Conservation (phyloP, 1,140 invertebrate genomes). For the Sesamia nonagrioides region DNA sequence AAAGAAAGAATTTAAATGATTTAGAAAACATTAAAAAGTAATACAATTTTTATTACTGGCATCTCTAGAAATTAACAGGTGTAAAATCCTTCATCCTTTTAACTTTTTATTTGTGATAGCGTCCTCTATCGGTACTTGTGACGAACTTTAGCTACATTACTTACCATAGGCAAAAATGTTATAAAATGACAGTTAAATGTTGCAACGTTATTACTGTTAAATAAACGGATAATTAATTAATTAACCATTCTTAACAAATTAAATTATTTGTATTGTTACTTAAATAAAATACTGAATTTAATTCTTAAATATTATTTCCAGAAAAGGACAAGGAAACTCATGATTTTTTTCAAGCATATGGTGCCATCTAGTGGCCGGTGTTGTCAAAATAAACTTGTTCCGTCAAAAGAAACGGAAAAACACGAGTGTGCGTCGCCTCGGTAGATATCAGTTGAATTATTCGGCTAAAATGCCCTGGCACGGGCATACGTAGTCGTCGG, state of each 20-base stretch:
- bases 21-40: not conserved
- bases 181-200: constrained; percentile 37
- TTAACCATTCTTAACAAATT: not conserved
- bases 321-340: not conserved
- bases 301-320: not conserved
- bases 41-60: constrained; percentile 31
- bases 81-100: constrained; percentile 30
- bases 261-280: not conserved
- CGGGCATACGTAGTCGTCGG: constrained; percentile 88
- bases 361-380: constrained; percentile 65
- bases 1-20: too few species aligned
- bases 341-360: not conserved
- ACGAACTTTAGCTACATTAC: not conserved
- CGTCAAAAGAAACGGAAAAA: constrained; percentile 88
- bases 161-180: constrained; percentile 16
- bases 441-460: constrained; percentile 88
- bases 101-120: not conserved
- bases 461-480: constrained; percentile 88
- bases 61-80: constrained; percentile 6
- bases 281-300: not conserved
- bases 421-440: constrained; percentile 87
- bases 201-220: not conserved
- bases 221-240: not conserved
- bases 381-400: constrained; percentile 67
- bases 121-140: not conserved